phyloP scores from a whole-genome alignment of 1,140 invertebrate genomes.

The Holcopasites calliopsidis region DNA sequence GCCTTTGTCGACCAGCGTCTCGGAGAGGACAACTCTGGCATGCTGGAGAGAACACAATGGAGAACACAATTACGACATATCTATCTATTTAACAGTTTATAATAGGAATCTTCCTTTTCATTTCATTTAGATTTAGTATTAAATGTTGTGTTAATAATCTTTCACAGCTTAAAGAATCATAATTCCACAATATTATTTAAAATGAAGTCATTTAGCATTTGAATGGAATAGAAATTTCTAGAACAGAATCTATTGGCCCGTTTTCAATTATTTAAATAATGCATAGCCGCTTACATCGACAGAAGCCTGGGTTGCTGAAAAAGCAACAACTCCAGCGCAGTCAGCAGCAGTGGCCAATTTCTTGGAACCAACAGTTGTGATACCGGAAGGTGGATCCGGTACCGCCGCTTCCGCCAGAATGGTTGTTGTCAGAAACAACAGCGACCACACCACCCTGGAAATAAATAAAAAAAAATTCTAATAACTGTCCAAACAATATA shows the following conservation, averaged over 20 bases:
- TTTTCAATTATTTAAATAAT: too few relatives aligned
- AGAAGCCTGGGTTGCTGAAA: slow-evolving; percentile 70
- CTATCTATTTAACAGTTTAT: too few relatives aligned
- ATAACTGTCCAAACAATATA: background rate
- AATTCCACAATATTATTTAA: background rate
- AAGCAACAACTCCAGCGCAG: slow-evolving; percentile 77
- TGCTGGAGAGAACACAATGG: slow-evolving; percentile 62
- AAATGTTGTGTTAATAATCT: too few relatives aligned
- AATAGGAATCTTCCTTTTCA: too few relatives aligned
- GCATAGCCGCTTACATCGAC: slow-evolving; percentile 63
- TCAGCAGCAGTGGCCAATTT: slow-evolving; percentile 77
- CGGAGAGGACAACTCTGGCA: slow-evolving; percentile 60
- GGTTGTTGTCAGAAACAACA: slow-evolving; percentile 67
- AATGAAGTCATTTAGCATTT: too few relatives aligned
- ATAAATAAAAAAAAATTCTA: background rate
- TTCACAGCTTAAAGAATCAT: background rate
- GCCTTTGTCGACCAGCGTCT: slow-evolving; percentile 77
- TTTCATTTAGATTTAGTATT: too few relatives aligned
- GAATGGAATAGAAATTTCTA: too few relatives aligned
- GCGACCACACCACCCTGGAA: slow-evolving; percentile 75
- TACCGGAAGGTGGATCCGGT: slow-evolving; percentile 68
- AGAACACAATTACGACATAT: too few relatives aligned
- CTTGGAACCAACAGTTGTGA: slow-evolving; percentile 72
- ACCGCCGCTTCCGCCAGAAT: slow-evolving; percentile 65
- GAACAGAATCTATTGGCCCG: too few relatives aligned